phyloP scores from a whole-genome alignment of 2,888 invertebrate species.

The Beris chalybata region DNA sequence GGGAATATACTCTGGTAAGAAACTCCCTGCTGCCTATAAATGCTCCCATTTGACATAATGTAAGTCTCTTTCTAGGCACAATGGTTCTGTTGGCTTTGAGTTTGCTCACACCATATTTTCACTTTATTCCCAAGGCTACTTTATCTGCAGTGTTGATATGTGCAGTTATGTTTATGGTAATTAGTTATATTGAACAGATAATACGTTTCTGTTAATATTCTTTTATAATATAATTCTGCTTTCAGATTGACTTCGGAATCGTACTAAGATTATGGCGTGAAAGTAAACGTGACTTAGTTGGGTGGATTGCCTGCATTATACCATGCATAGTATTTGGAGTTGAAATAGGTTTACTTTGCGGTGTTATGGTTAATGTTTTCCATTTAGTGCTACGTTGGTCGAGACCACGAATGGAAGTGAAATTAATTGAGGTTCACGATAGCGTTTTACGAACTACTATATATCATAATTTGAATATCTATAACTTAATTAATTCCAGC shows the following conservation, averaged over 20 bases:
- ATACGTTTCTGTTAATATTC: slow-evolving; percentile 45
- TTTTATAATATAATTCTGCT: slow-evolving; percentile 42
- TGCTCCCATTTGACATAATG: not conserved
- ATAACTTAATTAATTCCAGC: slow-evolving; percentile 49
- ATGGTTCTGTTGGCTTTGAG: slow-evolving; percentile 80
- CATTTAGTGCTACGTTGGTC: slow-evolving; percentile 69
- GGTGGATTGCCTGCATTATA: slow-evolving; percentile 69
- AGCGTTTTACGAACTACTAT: slow-evolving; percentile 8
- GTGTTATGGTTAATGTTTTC: slow-evolving; percentile 66
- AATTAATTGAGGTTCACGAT: slow-evolving; percentile 45
- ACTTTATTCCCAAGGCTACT: slow-evolving; percentile 81
- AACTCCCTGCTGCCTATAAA: not conserved
- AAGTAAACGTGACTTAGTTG: slow-evolving; percentile 65
- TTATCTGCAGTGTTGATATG: slow-evolving; percentile 86
- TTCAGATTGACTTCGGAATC: slow-evolving; percentile 61
- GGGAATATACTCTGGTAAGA: slow-evolving; percentile 53
- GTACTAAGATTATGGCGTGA: slow-evolving; percentile 60
- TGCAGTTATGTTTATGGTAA: slow-evolving; percentile 83
- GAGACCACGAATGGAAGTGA: slow-evolving; percentile 59
- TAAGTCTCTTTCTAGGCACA: slow-evolving; percentile 58
- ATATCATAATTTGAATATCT: not conserved
- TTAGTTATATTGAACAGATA: slow-evolving; percentile 20
- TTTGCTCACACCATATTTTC: slow-evolving; percentile 85
- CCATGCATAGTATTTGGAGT: slow-evolving; percentile 71
- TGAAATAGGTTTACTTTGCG: slow-evolving; percentile 77